Percentiles rank a stretch among this genome's conserved stretches.
phyloP scores from a whole-genome alignment of 2,888 invertebrate genomes.

The Himalopsyche japonica region DNA sequence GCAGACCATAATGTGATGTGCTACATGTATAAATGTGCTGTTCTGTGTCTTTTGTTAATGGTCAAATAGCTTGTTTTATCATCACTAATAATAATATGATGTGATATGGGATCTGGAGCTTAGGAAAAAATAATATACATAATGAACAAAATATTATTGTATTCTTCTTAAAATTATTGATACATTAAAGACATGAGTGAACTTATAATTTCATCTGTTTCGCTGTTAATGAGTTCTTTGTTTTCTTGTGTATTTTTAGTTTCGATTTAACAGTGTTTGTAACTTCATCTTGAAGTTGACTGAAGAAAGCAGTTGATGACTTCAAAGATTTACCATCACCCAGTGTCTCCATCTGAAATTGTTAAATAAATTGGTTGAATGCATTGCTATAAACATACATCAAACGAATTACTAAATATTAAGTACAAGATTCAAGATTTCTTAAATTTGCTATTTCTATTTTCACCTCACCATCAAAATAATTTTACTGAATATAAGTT shows the following conservation, averaged over 20 bases:
- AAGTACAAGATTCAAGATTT: too few species aligned
- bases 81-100: too few species aligned
- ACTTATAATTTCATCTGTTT: slow-evolving; percentile 37
- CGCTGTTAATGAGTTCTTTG: slow-evolving; percentile 28
- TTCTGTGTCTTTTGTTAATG: too few species aligned
- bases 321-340: slow-evolving; percentile 60
- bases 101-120: too few species aligned
- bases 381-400: too few species aligned
- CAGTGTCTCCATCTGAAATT: slow-evolving; percentile 52
- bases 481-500: not conserved
- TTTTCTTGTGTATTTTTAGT: slow-evolving; percentile 39
- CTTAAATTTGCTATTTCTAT: too few species aligned
- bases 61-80: too few species aligned
- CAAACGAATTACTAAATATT: not conserved
- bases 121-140: not conserved
- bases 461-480: not conserved
- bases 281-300: slow-evolving; percentile 79
- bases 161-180: not conserved
- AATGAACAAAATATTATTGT: not conserved
- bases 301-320: slow-evolving; percentile 85
- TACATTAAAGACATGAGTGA: not conserved
- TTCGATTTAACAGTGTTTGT: slow-evolving; percentile 58
- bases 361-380: too few species aligned
- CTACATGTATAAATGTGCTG: too few species aligned
- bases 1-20: too few species aligned